phyloP scores from a whole-genome alignment of 1,140 invertebrate genomes.

The Anagrus nilaparvatae region DNA sequence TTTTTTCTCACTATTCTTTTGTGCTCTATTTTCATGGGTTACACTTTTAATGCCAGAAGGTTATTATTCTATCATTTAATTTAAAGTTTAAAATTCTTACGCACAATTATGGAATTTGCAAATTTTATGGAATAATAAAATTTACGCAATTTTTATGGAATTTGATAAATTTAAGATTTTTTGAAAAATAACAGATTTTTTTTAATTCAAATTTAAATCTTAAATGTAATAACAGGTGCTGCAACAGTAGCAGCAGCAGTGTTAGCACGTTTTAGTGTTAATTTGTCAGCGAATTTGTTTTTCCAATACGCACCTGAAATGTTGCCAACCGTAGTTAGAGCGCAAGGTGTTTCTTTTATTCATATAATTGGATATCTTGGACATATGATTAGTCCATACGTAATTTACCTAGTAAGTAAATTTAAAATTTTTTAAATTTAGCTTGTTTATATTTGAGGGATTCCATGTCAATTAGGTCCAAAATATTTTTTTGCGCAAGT shows the following conservation, averaged over 20 bases:
- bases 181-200: too few species aligned
- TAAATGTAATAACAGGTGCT: slow-evolving; percentile 48
- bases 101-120: too few species aligned
- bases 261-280: slow-evolving; percentile 70
- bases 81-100: too few species aligned
- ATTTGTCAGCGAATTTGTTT: slow-evolving; percentile 81
- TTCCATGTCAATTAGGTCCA: background rate
- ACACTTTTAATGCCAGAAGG: slow-evolving; percentile 60
- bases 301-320: slow-evolving; percentile 82
- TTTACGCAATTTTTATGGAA: background rate
- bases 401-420: slow-evolving; percentile 64
- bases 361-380: slow-evolving; percentile 78
- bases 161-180: too few species aligned
- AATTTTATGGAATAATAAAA: too few species aligned
- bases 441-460: background rate
- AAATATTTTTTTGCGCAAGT: background rate
- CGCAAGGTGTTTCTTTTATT: slow-evolving; percentile 72
- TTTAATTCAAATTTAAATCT: too few species aligned
- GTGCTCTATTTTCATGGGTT: slow-evolving; percentile 69
- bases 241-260: slow-evolving; percentile 64
- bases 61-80: too few species aligned
- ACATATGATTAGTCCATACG: slow-evolving; percentile 69
- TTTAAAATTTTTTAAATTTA: too few species aligned
- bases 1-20: slow-evolving; percentile 65
- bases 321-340: slow-evolving; percentile 75